Evolutionary conservation across 35 echinoderm and acorn worm genomes (phyloP).

Genomic region (Anneissia japonica): DNA sequence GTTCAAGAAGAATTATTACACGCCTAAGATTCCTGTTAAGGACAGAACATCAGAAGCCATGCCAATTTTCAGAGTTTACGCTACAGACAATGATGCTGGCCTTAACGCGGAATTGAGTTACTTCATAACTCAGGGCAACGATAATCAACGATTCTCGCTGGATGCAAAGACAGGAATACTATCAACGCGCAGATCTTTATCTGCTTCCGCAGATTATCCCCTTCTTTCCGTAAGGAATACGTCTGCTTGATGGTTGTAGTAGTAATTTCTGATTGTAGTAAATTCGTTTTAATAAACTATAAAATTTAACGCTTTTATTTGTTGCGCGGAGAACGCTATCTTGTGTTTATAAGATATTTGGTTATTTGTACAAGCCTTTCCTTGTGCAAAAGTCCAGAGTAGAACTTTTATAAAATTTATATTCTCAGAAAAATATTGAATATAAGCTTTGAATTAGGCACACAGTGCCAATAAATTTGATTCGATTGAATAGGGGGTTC

Average conservation of each 20-base stretch:
- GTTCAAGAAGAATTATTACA: slow-evolving; percentile 43
- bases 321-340: too few relatives aligned
- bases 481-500: too few relatives aligned
- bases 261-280: too few relatives aligned
- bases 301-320: too few relatives aligned
- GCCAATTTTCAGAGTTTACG: slow-evolving; percentile 39
- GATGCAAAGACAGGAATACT: slow-evolving; percentile 74
- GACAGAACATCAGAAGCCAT: slow-evolving; percentile 17
- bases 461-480: too few relatives aligned
- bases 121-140: slow-evolving; percentile 44
- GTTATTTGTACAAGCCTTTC: too few relatives aligned
- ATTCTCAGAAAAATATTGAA: too few relatives aligned
- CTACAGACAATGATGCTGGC: slow-evolving; percentile 70
- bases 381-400: too few relatives aligned
- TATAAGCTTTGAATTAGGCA: too few relatives aligned
- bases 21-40: slow-evolving; percentile 18
- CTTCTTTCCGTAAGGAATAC: not conserved
- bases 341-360: too few relatives aligned
- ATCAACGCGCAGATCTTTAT: slow-evolving; percentile 33
- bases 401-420: too few relatives aligned
- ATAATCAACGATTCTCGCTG: slow-evolving; percentile 58
- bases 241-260: not conserved
- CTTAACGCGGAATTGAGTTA: slow-evolving; percentile 80
- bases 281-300: too few relatives aligned
- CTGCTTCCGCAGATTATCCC: not conserved